Evolutionary conservation across 2,888 invertebrate genomes (phyloP), one percentile per base, ranked within the genome.

Genomic region (Achlya flavicornis): DNA sequence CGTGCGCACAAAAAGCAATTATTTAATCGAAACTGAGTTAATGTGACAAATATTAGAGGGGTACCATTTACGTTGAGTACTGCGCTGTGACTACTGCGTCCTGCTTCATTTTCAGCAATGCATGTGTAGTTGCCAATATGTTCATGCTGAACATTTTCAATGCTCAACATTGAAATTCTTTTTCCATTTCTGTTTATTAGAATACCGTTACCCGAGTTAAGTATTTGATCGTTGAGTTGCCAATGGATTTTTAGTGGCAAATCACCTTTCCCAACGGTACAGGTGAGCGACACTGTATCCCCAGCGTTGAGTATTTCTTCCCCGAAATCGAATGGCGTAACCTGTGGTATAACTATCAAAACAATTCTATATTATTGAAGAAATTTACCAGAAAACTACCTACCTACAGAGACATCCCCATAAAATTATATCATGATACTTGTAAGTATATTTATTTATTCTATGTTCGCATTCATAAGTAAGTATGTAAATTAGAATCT

Each of bases 321-420:
- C 64, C 97, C 97, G 83, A 97, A 97, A 83, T 95, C 95, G 81
- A 97, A 97, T 61, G 96, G 95, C 66, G 96, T 95, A 77, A 97
- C 96, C 95, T 97, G 97, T 68, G 97, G 97, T 77, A 95, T 94
- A 87, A 97, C 97, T 97, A 90, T 64, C 68, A 65, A 79, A 81
- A 53, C 53, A 53, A 7, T 3, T 19, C 7, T 53, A n/a, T 53
- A 53, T 46, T n/a, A 46, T 46, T n/a, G 46, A n/a, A 46, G 46
- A n/a, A 46, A n/a, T 46, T 46, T 6, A n/a, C 14, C 6, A 2
- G n/a, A 46, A 2, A n/a, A n/a, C n/a, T n/a, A 35, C 35, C 26
- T 26, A 26, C 26, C 26, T 14, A 43, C 12, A 43, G 14, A 14
- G 14, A 43, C 26, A 26, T 26, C n/a, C 12, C 12, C 41, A 12